Conservation (phyloP, 2,888 invertebrate genomes). For the Nephrotoma flavescens region DNA sequence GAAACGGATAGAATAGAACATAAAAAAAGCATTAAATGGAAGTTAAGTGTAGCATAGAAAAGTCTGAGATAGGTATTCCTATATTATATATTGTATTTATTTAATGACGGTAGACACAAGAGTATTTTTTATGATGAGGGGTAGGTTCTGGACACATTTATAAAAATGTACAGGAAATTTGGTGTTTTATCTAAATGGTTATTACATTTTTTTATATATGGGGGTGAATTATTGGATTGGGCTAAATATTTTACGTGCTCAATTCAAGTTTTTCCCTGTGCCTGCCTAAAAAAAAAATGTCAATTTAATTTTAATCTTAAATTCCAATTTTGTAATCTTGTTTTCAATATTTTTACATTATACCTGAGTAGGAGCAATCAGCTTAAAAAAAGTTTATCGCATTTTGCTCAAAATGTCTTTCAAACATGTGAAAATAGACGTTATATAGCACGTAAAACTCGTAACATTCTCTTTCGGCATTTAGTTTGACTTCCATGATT, state of each 20-base stretch:
- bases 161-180: not conserved
- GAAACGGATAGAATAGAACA: not conserved
- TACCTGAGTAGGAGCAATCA: too few species aligned
- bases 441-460: too few species aligned
- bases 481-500: too few species aligned
- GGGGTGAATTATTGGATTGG: not conserved
- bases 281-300: too few species aligned
- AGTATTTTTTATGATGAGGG: not conserved
- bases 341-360: too few species aligned
- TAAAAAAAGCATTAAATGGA: not conserved
- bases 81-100: not conserved
- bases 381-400: too few species aligned
- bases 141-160: not conserved
- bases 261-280: not conserved
- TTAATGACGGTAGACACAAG: not conserved
- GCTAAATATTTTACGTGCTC: not conserved
- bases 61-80: not conserved
- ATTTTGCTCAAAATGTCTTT: too few species aligned
- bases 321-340: too few species aligned
- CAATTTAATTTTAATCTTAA: too few species aligned
- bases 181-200: not conserved
- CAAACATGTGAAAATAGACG: too few species aligned
- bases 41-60: not conserved
- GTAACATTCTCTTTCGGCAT: too few species aligned
- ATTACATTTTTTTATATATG: not conserved